Percentiles rank a stretch among this genome's conserved stretches.
These are phyloP conservation scores for Sylvia atricapilla DNA, from an alignment of 2,113 vertebrate species.

Conservation along the genomic window DNA sequence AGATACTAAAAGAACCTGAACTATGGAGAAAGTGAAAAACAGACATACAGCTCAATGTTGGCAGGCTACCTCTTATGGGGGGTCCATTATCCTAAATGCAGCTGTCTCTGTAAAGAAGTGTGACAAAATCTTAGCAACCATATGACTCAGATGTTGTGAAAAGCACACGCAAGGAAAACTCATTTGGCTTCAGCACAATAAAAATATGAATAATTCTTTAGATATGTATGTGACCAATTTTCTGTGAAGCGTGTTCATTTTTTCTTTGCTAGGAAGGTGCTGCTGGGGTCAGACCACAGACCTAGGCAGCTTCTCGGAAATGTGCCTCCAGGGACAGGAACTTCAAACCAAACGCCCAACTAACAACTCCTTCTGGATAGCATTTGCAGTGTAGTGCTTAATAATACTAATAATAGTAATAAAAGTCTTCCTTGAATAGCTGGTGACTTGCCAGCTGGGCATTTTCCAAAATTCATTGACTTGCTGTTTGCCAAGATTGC, in stretches of 20 bases:
- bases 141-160: not conserved
- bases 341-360: not conserved
- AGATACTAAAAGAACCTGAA: not conserved
- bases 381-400: not conserved
- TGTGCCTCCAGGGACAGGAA: not conserved
- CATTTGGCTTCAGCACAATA: not conserved
- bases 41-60: not conserved
- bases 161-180: not conserved
- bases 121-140: not conserved
- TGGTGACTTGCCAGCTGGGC: slow-evolving; percentile 25
- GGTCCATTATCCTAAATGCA: not conserved
- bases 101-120: not conserved
- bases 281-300: slow-evolving; percentile 13
- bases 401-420: slow-evolving; percentile 33
- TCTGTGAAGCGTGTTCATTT: not conserved
- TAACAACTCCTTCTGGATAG: slow-evolving; percentile 22
- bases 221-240: not conserved
- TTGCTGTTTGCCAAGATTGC: not conserved
- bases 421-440: slow-evolving; percentile 15
- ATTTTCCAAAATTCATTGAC: not conserved
- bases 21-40: not conserved
- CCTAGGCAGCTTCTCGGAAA: slow-evolving; percentile 39
- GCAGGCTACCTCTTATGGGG: not conserved
- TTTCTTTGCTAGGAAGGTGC: not conserved
- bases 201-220: not conserved